Percentiles rank a stretch among this genome's conserved stretches.
These are phyloP conservation scores for Crotalus horridus DNA, from an alignment of 2,113 vertebrate species.

Conservation along the genomic window DNA sequence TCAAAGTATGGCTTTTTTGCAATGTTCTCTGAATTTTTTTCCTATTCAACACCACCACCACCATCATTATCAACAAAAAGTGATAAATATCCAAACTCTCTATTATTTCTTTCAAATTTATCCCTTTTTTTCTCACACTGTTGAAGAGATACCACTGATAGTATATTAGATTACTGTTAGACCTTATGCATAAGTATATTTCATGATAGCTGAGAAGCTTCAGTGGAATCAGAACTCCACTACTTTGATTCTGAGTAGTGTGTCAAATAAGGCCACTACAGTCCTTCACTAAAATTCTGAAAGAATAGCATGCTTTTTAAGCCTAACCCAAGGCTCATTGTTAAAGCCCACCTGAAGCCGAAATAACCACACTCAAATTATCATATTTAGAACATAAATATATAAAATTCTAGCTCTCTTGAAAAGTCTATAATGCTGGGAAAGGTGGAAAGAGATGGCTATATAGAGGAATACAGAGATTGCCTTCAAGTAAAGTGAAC, in stretches of 20 bases:
- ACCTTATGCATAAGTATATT: not conserved
- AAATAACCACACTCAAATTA: not conserved
- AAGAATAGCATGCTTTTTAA: not conserved
- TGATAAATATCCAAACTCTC: not conserved
- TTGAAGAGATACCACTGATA: not conserved
- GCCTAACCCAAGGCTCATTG: not conserved
- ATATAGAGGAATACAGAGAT: not conserved
- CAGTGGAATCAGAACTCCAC: not conserved
- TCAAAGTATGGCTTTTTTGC: not conserved
- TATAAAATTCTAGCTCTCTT: not conserved
- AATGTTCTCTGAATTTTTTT: not conserved
- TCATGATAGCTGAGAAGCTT: not conserved
- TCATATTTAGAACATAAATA: not conserved
- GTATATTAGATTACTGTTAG: not conserved
- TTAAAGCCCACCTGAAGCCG: not conserved
- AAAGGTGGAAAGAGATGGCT: not conserved
- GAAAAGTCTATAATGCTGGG: not conserved
- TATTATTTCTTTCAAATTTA: not conserved
- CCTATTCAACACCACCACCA: not conserved
- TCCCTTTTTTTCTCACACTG: not conserved
- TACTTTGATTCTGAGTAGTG: not conserved
- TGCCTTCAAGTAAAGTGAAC: not conserved
- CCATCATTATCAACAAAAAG: not conserved
- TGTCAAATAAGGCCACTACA: not conserved
- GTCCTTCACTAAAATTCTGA: not conserved